phyloP scores from a whole-genome alignment of 2,113 vertebrate genomes.

The Macrotis lagotis region DNA sequence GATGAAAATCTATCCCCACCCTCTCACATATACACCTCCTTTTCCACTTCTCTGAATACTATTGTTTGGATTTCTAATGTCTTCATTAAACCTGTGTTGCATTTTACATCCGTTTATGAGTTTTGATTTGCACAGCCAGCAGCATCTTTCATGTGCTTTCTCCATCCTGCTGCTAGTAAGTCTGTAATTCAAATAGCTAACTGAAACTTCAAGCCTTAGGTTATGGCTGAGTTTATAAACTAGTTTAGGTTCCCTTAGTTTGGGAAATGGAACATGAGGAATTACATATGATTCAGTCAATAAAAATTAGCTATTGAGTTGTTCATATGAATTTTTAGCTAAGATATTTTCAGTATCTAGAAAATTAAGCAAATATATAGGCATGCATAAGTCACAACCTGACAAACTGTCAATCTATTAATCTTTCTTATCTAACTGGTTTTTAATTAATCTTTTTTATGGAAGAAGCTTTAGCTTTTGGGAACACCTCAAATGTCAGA shows the following conservation, averaged over 20 bases:
- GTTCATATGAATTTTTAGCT: background rate
- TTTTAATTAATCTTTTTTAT: background rate
- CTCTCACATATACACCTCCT: background rate
- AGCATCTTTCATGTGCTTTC: conserved; percentile 24
- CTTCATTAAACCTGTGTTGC: conserved; percentile 50
- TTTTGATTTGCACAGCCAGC: conserved; percentile 12
- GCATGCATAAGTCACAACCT: background rate
- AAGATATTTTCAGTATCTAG: background rate
- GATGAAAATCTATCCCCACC: background rate
- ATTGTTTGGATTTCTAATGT: conserved; percentile 28
- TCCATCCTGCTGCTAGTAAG: conserved; percentile 6
- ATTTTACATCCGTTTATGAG: conserved; percentile 11
- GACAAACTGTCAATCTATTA: background rate
- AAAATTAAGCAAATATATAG: background rate
- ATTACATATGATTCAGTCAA: background rate
- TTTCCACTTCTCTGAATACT: conserved; percentile 28
- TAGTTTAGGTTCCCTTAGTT: conserved; percentile 50
- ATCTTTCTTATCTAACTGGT: background rate
- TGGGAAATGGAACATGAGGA: background rate
- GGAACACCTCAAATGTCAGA: background rate
- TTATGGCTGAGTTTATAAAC: conserved; percentile 36
- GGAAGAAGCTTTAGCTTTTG: background rate
- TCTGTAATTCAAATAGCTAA: conserved; percentile 38
- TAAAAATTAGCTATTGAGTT: background rate
- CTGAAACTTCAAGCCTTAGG: conserved; percentile 30